phyloP scores from a whole-genome alignment of 2,888 invertebrate species.

The Polymixis lichenea region DNA sequence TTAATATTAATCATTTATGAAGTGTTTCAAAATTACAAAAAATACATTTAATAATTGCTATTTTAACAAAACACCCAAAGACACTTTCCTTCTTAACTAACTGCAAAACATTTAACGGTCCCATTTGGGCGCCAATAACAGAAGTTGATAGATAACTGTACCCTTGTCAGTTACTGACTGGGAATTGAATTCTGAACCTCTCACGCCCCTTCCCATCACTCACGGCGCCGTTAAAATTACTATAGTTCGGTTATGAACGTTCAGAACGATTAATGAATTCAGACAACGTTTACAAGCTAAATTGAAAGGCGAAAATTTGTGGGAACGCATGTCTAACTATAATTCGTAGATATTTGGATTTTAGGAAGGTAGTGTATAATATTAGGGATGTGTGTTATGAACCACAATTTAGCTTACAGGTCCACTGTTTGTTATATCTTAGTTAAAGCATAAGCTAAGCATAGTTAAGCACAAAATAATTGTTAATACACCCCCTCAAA shows the following conservation, averaged over 20 bases:
- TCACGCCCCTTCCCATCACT: slow-evolving; percentile 63
- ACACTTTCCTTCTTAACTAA: slow-evolving; percentile 44
- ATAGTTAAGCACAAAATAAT: background rate
- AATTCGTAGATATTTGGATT: slow-evolving; percentile 28
- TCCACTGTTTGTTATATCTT: background rate
- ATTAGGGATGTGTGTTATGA: background rate
- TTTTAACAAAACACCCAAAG: slow-evolving; percentile 50
- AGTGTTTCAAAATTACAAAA: background rate
- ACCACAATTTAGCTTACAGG: background rate
- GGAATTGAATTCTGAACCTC: slow-evolving; percentile 69
- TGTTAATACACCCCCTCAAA: background rate
- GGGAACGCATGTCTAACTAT: slow-evolving; percentile 8
- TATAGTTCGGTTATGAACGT: slow-evolving; percentile 66
- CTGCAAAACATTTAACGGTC: slow-evolving; percentile 54
- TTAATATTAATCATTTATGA: background rate
- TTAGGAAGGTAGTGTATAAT: background rate
- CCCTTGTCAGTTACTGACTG: slow-evolving; percentile 67
- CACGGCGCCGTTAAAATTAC: slow-evolving; percentile 63
- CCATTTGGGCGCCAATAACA: slow-evolving; percentile 63
- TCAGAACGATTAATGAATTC: slow-evolving; percentile 64
- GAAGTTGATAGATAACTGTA: slow-evolving; percentile 66
- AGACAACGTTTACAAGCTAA: slow-evolving; percentile 47
- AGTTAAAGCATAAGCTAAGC: background rate
- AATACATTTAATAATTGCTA: background rate
- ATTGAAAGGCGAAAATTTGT: slow-evolving; percentile 33